A percentile compares a stretch with the other conserved stretches of the same genome.
These are phyloP conservation scores for Anarrhichthys ocellatus DNA, from an alignment of 2,113 vertebrate species.

Conservation along the genomic window DNA sequence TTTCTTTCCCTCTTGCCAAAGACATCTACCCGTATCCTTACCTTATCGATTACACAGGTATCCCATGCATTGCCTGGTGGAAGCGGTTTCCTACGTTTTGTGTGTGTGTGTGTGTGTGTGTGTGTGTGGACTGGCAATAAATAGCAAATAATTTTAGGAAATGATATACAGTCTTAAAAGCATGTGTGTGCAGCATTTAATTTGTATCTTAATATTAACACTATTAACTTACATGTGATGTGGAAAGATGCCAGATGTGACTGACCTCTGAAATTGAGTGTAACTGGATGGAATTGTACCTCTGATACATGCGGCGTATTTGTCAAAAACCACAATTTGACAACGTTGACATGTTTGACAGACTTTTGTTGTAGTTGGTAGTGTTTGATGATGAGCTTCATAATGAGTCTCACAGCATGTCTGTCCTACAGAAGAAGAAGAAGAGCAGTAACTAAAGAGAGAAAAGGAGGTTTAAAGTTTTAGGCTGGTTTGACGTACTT, in stretches of 20 bases:
- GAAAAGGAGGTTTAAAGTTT: background rate
- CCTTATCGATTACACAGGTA: slow-evolving; percentile 85
- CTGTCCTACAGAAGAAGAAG: background rate
- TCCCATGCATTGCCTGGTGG: slow-evolving; percentile 28
- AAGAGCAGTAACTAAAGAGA: background rate
- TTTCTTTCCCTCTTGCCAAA: slow-evolving; percentile 69
- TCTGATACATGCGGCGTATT: background rate
- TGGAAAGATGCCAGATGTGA: background rate
- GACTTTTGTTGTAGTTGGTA: background rate
- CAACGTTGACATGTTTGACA: background rate
- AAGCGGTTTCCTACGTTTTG: slow-evolving; percentile 26
- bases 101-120: slow-evolving; percentile 15
- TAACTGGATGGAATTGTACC: background rate
- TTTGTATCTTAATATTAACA: slow-evolving; percentile 40
- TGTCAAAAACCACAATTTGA: background rate
- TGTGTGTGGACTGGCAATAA: slow-evolving; percentile 32
- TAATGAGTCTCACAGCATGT: background rate
- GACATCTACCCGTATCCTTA: slow-evolving; percentile 86
- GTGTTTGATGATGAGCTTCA: background rate
- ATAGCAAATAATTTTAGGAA: slow-evolving; percentile 5
- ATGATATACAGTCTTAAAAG: slow-evolving; percentile 31
- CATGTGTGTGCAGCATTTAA: slow-evolving; percentile 49
- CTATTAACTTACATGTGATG: slow-evolving; percentile 27
- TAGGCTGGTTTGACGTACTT: background rate
- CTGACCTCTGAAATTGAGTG: background rate